A percentile compares a stretch with the other conserved stretches of the same genome.
Evolutionary conservation across 1,140 invertebrate species (phyloP).

Genomic region (Hylaeus anthracinus): DNA sequence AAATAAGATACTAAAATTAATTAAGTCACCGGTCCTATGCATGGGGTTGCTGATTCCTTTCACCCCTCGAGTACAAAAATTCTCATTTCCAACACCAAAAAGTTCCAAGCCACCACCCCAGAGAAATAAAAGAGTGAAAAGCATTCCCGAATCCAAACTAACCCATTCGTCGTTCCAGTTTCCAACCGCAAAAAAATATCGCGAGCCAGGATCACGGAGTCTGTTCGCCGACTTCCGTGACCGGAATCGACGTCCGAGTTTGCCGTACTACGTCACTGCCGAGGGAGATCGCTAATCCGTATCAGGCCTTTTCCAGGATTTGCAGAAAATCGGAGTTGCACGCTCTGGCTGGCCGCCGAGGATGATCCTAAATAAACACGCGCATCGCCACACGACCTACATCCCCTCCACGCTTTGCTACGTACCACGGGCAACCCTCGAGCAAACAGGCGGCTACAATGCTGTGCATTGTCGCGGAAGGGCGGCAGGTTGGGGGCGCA

Average conservation of each 20-base stretch:
- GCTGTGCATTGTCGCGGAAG: slow-evolving; percentile 58
- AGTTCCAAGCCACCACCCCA: too few species aligned
- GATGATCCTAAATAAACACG: slow-evolving; percentile 78
- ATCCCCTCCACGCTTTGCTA: slow-evolving; percentile 58
- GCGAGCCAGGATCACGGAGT: too few species aligned
- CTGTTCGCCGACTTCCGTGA: slow-evolving; percentile 10
- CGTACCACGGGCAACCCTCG: slow-evolving; percentile 50
- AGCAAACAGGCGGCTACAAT: slow-evolving; percentile 67
- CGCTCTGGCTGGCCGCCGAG: slow-evolving; percentile 32
- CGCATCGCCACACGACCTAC: slow-evolving; percentile 73
- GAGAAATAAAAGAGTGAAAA: too few species aligned
- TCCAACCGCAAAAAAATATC: too few species aligned
- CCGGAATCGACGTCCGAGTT: slow-evolving; percentile 38
- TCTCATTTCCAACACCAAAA: too few species aligned
- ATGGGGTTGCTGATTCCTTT: too few species aligned
- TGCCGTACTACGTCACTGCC: slow-evolving; percentile 12
- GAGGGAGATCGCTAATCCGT: slow-evolving; percentile 53
- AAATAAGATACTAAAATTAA: too few species aligned
- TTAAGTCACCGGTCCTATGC: too few species aligned
- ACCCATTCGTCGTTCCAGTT: too few species aligned
- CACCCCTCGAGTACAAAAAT: too few species aligned
- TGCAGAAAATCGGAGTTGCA: slow-evolving; percentile 61
- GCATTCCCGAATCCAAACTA: too few species aligned
- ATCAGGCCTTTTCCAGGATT: slow-evolving; percentile 57
- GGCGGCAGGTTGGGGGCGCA: slow-evolving; percentile 52